Conservation (phyloP, 1,140 invertebrate species). For the Harlomillsia oculata region DNA sequence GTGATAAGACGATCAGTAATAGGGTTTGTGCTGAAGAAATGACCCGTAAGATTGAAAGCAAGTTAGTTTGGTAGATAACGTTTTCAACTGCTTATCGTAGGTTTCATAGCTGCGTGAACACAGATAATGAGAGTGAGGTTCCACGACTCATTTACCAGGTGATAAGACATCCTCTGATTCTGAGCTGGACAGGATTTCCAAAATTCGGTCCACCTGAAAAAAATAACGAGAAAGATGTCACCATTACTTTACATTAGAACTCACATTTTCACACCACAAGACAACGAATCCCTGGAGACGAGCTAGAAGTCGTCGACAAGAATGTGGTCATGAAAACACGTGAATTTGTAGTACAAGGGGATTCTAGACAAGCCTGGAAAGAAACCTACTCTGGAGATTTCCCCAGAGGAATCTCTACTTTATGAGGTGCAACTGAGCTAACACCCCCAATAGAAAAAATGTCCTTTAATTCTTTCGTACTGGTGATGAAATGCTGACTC, state of each 20-base stretch:
- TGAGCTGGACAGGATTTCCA: conserved; percentile 34
- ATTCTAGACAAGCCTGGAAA: neutral
- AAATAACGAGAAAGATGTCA: neutral
- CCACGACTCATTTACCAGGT: conserved; percentile 22
- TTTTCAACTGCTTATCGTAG: too few species aligned
- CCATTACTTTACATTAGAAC: neutral
- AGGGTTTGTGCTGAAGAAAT: too few species aligned
- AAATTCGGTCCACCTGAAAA: conserved; percentile 30
- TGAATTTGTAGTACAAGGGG: neutral
- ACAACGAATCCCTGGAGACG: too few species aligned
- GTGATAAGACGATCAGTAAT: too few species aligned
- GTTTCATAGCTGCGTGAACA: too few species aligned
- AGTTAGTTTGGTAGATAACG: too few species aligned
- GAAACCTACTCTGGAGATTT: conserved; percentile 8
- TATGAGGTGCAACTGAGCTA: conserved; percentile 1
- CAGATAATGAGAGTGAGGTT: neutral
- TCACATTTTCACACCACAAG: neutral
- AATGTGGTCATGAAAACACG: neutral
- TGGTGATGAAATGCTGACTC: too few species aligned
- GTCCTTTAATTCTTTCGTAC: too few species aligned
- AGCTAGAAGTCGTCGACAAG: too few species aligned
- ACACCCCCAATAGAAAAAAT: neutral
- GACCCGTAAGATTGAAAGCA: too few species aligned
- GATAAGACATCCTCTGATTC: conserved; percentile 33
- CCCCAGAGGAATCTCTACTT: neutral